These are phyloP conservation scores for Phocides pigmalion DNA, from an alignment of 1,140 invertebrate species.

Conservation along the genomic window DNA sequence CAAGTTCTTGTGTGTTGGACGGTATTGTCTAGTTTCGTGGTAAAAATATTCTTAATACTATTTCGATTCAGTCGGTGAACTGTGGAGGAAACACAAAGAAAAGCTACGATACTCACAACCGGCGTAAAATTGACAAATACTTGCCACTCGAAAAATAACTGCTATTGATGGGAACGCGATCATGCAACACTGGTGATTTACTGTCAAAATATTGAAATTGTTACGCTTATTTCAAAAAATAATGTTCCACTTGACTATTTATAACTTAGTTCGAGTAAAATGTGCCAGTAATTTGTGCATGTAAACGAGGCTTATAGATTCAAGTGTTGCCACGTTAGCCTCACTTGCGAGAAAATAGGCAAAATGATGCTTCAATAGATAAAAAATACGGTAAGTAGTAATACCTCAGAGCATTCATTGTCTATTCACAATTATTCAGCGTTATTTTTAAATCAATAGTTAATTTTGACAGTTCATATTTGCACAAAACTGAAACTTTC, in stretches of 20 bases:
- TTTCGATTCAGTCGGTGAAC: slow-evolving; percentile 45
- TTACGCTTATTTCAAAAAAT: too few species aligned
- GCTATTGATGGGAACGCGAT: neutral
- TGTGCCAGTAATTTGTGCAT: too few species aligned
- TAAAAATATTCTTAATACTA: slow-evolving; percentile 55
- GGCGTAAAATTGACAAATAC: slow-evolving; percentile 50
- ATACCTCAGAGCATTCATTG: too few species aligned
- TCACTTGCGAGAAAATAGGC: too few species aligned
- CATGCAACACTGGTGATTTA: slow-evolving; percentile 6
- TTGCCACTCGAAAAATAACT: slow-evolving; percentile 17
- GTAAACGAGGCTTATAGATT: too few species aligned
- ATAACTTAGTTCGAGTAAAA: too few species aligned
- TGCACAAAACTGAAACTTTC: slow-evolving; percentile 9
- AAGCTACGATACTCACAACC: slow-evolving; percentile 53
- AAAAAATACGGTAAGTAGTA: too few species aligned
- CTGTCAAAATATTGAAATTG: neutral
- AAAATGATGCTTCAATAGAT: too few species aligned
- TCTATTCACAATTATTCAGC: too few species aligned
- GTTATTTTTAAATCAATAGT: slow-evolving; percentile 47
- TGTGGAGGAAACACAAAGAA: slow-evolving; percentile 33
- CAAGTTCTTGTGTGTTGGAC: slow-evolving; percentile 69
- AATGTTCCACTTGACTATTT: too few species aligned
- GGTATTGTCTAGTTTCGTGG: slow-evolving; percentile 72
- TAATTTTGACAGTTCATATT: slow-evolving; percentile 44
- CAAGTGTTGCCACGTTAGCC: too few species aligned